Base-by-base conservation (phyloP, 2,113 vertebrate species). In the Tapirus terrestris region DNA sequence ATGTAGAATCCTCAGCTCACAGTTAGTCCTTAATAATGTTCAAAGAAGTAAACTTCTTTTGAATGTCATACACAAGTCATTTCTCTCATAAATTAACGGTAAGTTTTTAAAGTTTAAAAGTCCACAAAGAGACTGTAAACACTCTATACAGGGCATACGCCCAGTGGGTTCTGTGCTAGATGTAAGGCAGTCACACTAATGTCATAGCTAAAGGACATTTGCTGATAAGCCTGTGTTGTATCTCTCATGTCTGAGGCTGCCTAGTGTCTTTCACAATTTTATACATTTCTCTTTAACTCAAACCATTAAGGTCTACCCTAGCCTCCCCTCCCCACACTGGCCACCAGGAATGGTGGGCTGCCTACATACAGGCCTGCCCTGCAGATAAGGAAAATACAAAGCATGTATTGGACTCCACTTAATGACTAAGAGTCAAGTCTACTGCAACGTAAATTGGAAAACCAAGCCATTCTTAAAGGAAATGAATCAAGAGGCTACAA, bases 11-110 rank as follows among this genome's bases (percentile, higher is more conserved):
- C 51, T 68, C 88, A 43, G 72, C 36, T 95, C 17, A 18, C 39
- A 77, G 23, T 31, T 12, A 29, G 75, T 63, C n/a, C 25, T 76
- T 73, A 36, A 36, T 65, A 60, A 87, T 65, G 9, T 87, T 83
- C 91, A 94, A 83, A 83, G 20, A 82, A 60, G 36, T 88, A 83
- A 88, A 84, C n/a, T 43, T 94, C 75, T 94, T 51, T 27, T 80
- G 83, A 82, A 84, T 70, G 8, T 36, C 89, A 75, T 20, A 67
- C 31, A 43, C 17, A 83, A 94, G 61, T 94, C 70, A 94, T 20
- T 51, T 94, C 36, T 72, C 25, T 33, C 80, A 80, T 68, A 91
- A 93, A 80, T 85, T 84, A 83, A 11, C 9, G 43, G 18, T 87
- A 79, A 16, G 9, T 16, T 61, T 68, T 61, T 90, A 43, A 87